A percentile compares a stretch with the other conserved stretches of the same genome.
Evolutionary conservation across 2,113 vertebrate species (phyloP).

Genomic region (Oxyura jamaicensis): DNA sequence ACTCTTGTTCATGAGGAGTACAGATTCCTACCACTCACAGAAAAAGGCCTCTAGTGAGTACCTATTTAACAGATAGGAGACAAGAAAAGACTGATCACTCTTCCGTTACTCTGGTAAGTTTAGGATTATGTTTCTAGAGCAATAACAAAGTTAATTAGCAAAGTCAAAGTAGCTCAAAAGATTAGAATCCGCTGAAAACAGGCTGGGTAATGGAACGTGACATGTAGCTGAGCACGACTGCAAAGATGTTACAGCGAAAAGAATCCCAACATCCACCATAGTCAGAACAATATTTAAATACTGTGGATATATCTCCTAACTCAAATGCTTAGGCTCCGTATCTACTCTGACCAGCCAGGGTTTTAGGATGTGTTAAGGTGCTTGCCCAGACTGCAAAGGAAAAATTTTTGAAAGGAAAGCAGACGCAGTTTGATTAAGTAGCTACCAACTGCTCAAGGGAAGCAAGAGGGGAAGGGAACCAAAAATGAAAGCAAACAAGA

Average conservation of each 20-base stretch:
- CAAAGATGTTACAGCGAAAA: not conserved
- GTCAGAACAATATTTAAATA: not conserved
- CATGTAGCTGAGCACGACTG: not conserved
- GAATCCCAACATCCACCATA: not conserved
- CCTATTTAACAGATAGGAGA: not conserved
- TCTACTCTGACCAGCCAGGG: not conserved
- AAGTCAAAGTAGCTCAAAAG: not conserved
- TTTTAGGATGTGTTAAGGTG: not conserved
- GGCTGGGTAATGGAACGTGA: fast-evolving
- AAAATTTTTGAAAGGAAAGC: not conserved
- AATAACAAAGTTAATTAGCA: not conserved
- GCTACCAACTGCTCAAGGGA: not conserved
- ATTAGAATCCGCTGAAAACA: not conserved
- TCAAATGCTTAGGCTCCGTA: not conserved
- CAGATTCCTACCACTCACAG: not conserved
- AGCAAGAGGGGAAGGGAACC: not conserved
- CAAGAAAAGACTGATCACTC: not conserved
- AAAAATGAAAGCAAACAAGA: not conserved
- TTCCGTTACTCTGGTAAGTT: not conserved
- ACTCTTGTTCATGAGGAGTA: not conserved
- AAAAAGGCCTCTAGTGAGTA: not conserved
- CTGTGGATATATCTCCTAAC: not conserved
- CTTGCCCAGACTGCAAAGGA: not conserved
- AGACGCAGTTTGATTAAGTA: not conserved
- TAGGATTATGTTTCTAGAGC: not conserved